Base-by-base conservation (phyloP, 1,140 invertebrate genomes). In the Zaprionus camerounensis region DNA sequence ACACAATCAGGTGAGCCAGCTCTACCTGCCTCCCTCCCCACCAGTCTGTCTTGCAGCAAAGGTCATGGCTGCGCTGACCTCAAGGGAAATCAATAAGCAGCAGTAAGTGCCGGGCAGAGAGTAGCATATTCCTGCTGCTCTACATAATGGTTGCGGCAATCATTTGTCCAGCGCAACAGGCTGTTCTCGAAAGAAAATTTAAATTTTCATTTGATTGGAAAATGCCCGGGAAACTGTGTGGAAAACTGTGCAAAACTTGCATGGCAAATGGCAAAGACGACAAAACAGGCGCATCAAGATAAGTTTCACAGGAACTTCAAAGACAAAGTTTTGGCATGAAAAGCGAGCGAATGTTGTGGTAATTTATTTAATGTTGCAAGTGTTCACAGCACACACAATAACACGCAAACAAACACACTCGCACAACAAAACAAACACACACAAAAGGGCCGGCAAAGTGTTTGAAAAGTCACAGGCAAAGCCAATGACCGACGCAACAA, bases 401-500 rank as follows among this genome's bases (percentile, higher is more conserved):
- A 56, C 31, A 53, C 51, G 28, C 31, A 56, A 58, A 69, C 17
- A 66, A 15, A 17, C 20, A 49, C 17, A 67, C 20, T 20, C 17
- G 59, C 24, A 51, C n/a, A 44, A 20, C 20, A 22, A 34, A 46
- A 17, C 41, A 17, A n/a, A 46, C 22, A 68, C 53, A 53, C 20
- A 51, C 20, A 31, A 49, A 51, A 51, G 46, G 46, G 46, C 46
- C 46, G 46, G 20, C 46, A 51, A 51, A 51, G 11, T 24, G 46
- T 51, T 51, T 51, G 20, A 73, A 71, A 77, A 77, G 63, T 67
- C 66, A 55, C 9, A 55, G 36, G 31, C 41, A 38, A 74, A 68
- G 76, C 59, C 76, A 78, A 68, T 78, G 76, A 78, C 76, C 76
- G 64, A 53, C 46, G 58, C 57, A 53, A 51, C 57, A 46, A 46